Conservation (phyloP, 1,140 invertebrate species). For the Centruroides sculpturatus region DNA sequence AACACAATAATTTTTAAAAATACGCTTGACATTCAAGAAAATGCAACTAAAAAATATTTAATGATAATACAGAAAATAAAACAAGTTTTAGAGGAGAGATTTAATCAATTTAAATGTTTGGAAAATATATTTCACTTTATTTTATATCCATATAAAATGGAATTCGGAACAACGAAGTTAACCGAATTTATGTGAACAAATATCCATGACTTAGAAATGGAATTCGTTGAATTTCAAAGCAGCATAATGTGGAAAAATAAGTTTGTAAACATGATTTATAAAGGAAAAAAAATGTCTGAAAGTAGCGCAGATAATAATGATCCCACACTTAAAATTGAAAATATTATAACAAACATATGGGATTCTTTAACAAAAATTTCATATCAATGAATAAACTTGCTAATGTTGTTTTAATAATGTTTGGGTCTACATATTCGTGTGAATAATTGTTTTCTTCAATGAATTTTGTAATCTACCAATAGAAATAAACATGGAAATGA, state of each 20-base stretch:
- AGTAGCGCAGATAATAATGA: background rate
- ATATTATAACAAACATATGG: conserved; percentile 2
- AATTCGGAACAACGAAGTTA: background rate
- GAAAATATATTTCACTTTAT: background rate
- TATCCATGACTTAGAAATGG: background rate
- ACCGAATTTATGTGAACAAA: background rate
- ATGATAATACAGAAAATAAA: background rate
- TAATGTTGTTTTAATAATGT: background rate
- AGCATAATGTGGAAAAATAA: background rate
- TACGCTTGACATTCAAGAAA: background rate
- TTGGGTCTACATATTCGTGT: background rate
- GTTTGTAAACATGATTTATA: background rate
- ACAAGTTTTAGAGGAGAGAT: background rate
- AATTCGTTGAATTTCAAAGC: conserved; percentile 1
- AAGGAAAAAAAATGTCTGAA: conserved; percentile 1
- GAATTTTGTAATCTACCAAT: conserved; percentile 1
- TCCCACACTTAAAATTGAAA: conserved; percentile 3
- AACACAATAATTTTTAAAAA: background rate
- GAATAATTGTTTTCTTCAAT: conserved; percentile 1
- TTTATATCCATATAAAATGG: background rate
- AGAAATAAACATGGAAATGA: background rate
- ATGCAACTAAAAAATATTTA: background rate
- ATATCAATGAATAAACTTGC: conserved; percentile 1
- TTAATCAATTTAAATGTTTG: background rate
- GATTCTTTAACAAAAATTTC: background rate